phyloP scores from a whole-genome alignment of 2,888 invertebrate species.

The Ormyrus nitidulus region DNA sequence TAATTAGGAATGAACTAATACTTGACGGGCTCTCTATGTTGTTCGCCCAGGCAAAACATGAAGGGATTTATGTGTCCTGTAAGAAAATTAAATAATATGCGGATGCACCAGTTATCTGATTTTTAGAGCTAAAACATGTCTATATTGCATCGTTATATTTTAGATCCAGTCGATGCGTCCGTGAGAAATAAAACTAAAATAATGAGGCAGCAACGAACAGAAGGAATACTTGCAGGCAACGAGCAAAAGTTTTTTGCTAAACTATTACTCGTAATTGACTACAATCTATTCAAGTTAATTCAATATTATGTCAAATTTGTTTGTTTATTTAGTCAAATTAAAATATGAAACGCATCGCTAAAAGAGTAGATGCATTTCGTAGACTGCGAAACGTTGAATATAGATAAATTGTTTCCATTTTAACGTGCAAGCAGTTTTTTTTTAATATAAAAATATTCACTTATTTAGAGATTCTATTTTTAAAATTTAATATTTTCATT shows the following conservation, averaged over 20 bases:
- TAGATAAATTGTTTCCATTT: too few relatives aligned
- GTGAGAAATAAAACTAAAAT: neutral
- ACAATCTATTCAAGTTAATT: slow-evolving; percentile 29
- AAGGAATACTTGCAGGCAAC: neutral
- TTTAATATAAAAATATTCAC: neutral
- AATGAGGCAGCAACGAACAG: neutral
- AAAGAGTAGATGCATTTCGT: too few relatives aligned
- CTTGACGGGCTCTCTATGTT: too few relatives aligned
- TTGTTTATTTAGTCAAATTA: too few relatives aligned
- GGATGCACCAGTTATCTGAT: neutral
- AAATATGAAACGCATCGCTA: too few relatives aligned
- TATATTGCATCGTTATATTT: neutral
- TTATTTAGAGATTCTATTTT: neutral
- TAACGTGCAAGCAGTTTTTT: too few relatives aligned
- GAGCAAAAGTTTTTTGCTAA: slow-evolving; percentile 4
- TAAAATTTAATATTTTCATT: neutral
- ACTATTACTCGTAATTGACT: slow-evolving; percentile 22
- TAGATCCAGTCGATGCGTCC: neutral
- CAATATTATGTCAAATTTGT: neutral
- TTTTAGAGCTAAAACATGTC: neutral
- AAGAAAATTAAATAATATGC: neutral
- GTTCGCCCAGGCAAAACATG: neutral
- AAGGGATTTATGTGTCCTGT: slow-evolving; percentile 10
- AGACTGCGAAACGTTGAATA: too few relatives aligned
- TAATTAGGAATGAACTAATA: neutral